Base-by-base conservation (phyloP, 2,113 vertebrate species). In the Zosterops japonicus region DNA sequence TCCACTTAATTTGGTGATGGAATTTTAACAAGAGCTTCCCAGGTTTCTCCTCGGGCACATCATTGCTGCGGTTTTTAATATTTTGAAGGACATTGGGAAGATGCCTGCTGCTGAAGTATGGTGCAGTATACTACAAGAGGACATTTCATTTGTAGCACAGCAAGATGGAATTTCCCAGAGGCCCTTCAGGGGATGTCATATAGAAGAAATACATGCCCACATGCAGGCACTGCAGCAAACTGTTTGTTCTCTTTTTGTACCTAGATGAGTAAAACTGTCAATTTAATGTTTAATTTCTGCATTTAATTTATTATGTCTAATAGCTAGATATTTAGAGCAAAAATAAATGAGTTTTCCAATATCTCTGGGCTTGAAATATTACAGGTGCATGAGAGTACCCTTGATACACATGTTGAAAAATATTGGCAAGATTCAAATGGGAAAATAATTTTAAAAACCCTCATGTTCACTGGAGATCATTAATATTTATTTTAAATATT, bases 11-110 rank as follows among this genome's bases (percentile, higher is more conserved):
- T 88, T 90, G 35, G 12, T 57, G 57, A 92, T 55, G 87, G 80
- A 93, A 88, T 94, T 95, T 94, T 93, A 89, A 90, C 72, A 94
- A 93, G 81, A 60, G 2, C 19, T 85, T 91, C 75, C 42, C 35
- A 74, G 27, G 44, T 89, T 91, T 83, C 19, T 82, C 75, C 83
- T 56, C 0, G 0, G 55, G 91, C 65, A 50, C 36, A 46, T 60
- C 11, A 27, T 68, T 93, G 44, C 31, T 87, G n/a, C 6, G 22
- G 5, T 27, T 70, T 68, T 81, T 92, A 83, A 36, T 50, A 75
- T 64, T 49, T 68, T 84, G 89, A 95, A 94, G 87, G 91, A 84
- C 89, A 59, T 14, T 57, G 41, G 69, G 83, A 96, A 95, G 80
- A 87, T 81, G 35, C 35, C 75, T 91, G 53, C 78, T 93, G 87